A percentile compares a stretch with the other conserved stretches of the same genome.
phyloP scores from a whole-genome alignment of 2,113 vertebrate genomes.

The Sturnira hondurensis region DNA sequence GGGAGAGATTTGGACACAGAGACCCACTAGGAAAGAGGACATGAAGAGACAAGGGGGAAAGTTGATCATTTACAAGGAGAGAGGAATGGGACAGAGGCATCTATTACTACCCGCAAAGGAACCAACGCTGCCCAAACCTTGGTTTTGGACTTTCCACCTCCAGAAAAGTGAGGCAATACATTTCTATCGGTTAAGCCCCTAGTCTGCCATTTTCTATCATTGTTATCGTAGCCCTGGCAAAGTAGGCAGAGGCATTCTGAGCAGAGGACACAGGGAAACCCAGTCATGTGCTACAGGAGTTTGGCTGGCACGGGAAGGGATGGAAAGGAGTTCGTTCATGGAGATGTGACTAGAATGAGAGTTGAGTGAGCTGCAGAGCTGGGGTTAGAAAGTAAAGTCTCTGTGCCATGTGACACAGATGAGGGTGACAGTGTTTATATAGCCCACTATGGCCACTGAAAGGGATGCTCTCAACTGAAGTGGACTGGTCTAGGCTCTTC shows the following conservation, averaged over 20 bases:
- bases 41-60: neutral
- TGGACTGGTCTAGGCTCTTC: neutral
- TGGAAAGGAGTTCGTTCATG: neutral
- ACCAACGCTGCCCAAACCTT: neutral
- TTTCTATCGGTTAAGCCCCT: neutral
- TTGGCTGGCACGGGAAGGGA: neutral
- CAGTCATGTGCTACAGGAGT: neutral
- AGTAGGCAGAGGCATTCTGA: neutral
- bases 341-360: neutral
- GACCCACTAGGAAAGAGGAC: neutral
- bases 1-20: neutral
- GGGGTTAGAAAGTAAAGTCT: neutral
- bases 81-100: neutral
- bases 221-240: neutral
- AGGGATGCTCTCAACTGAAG: neutral
- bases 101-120: neutral
- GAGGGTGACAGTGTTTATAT: neutral
- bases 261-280: neutral
- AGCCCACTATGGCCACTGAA: neutral
- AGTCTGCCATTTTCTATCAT: neutral
- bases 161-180: neutral
- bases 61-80: neutral
- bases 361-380: rapidly evolving
- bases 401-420: neutral
- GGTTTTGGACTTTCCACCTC: neutral